These are phyloP conservation scores for Vidua macroura DNA, from an alignment of 2,113 vertebrate genomes.

Conservation along the genomic window DNA sequence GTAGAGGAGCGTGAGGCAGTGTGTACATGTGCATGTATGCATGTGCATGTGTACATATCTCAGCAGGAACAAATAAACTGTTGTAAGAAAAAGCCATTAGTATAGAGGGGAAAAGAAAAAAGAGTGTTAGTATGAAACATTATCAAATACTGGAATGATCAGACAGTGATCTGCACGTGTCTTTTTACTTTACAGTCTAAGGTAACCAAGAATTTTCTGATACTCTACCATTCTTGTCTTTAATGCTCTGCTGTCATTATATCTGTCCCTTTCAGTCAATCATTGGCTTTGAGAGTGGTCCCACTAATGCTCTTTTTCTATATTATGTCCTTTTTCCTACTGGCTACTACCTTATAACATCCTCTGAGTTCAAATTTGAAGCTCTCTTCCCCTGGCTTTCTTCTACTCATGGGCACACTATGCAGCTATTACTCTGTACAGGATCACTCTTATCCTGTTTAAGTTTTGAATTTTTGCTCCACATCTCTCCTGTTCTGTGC, in stretches of 20 bases:
- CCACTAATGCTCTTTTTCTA: background rate
- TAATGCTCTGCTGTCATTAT: background rate
- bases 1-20: background rate
- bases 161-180: background rate
- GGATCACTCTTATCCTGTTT: background rate
- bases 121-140: background rate
- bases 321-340: background rate
- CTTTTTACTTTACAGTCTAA: background rate
- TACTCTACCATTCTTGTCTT: background rate
- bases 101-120: background rate
- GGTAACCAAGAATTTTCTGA: background rate
- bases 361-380: background rate
- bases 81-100: background rate
- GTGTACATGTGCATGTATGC: background rate
- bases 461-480: background rate
- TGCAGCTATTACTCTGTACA: background rate
- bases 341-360: background rate
- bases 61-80: background rate
- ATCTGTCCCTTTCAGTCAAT: background rate
- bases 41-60: background rate
- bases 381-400: background rate
- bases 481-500: background rate
- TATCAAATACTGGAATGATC: background rate
- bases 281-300: background rate
- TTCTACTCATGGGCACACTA: background rate